Evolutionary conservation across 2,113 vertebrate species (phyloP).

Genomic region (Platichthys stellatus): DNA sequence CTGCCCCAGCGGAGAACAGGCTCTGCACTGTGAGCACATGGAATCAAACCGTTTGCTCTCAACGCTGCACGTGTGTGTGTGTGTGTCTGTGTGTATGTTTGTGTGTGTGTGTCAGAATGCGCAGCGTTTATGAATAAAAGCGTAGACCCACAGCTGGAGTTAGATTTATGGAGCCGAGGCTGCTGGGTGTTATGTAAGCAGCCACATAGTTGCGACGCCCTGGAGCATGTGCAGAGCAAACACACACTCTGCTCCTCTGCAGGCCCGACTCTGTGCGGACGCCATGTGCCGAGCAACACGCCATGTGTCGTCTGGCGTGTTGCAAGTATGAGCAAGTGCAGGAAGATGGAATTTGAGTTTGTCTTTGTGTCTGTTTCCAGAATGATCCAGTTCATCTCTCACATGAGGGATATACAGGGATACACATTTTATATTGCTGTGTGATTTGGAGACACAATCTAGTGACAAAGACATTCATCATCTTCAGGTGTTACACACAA

Average conservation of each 20-base stretch:
- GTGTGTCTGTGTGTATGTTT: background rate
- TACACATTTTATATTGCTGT: too few relatives aligned
- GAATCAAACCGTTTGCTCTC: conserved; percentile 42
- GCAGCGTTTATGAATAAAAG: background rate
- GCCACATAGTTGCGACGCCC: conserved; percentile 14
- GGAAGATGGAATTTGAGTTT: too few relatives aligned
- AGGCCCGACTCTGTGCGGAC: too few relatives aligned
- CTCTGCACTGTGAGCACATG: conserved; percentile 60
- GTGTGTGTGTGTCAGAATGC: background rate
- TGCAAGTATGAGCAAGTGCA: too few relatives aligned
- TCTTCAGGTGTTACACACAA: too few relatives aligned
- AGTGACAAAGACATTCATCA: too few relatives aligned
- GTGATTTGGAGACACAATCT: too few relatives aligned
- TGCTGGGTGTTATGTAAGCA: conserved; percentile 49
- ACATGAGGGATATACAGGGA: too few relatives aligned
- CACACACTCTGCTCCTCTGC: background rate
- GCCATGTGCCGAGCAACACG: conserved; percentile 30
- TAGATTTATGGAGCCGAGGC: background rate
- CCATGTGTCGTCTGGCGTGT: too few relatives aligned
- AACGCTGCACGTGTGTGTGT: conserved; percentile 3
- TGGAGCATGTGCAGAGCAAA: conserved; percentile 41
- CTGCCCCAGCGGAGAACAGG: conserved; percentile 74
- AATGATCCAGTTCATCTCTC: too few relatives aligned
- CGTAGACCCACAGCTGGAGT: conserved; percentile 11
- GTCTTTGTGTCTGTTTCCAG: too few relatives aligned